These are phyloP conservation scores for Sphinx pinastri DNA, from an alignment of 2,888 invertebrate species.

Conservation along the genomic window DNA sequence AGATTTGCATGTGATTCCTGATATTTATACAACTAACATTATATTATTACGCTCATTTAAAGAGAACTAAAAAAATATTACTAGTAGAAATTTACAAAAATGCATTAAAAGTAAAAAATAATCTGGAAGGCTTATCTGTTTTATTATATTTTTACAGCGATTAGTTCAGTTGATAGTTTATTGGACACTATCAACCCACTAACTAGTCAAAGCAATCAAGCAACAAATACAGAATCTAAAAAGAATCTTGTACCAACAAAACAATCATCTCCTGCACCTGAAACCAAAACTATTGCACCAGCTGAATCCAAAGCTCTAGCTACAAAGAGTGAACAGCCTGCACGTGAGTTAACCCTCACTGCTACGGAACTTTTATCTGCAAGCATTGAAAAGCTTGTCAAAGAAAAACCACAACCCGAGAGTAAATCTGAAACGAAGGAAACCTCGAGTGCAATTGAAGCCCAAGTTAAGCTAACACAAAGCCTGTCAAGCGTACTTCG, in stretches of 20 bases:
- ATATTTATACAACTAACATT: too few species aligned
- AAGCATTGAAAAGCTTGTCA: slow-evolving; percentile 74
- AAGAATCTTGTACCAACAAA: slow-evolving; percentile 48
- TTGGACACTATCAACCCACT: slow-evolving; percentile 66
- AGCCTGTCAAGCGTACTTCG: slow-evolving; percentile 71
- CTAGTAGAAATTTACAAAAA: not conserved
- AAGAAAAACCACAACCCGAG: slow-evolving; percentile 55
- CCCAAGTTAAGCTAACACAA: slow-evolving; percentile 76
- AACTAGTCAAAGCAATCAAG: slow-evolving; percentile 74
- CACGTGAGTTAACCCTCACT: slow-evolving; percentile 57
- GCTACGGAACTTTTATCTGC: slow-evolving; percentile 73
- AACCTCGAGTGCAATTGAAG: slow-evolving; percentile 69
- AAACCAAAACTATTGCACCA: slow-evolving; percentile 46
- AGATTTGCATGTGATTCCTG: too few species aligned
- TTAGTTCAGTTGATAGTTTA: slow-evolving; percentile 74
- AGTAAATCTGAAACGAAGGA: slow-evolving; percentile 54
- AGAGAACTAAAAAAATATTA: not conserved
- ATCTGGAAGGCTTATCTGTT: not conserved
- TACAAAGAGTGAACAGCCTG: slow-evolving; percentile 52
- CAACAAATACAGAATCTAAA: slow-evolving; percentile 51
- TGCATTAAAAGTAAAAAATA: not conserved
- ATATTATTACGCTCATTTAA: not conserved
- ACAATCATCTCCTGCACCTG: slow-evolving; percentile 47
- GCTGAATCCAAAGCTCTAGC: slow-evolving; percentile 51
- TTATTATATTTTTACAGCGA: slow-evolving; percentile 58